Evolutionary conservation across 64 coral and sea anemone species (phyloP).

Genomic region (Pocillopora verrucosa): DNA sequence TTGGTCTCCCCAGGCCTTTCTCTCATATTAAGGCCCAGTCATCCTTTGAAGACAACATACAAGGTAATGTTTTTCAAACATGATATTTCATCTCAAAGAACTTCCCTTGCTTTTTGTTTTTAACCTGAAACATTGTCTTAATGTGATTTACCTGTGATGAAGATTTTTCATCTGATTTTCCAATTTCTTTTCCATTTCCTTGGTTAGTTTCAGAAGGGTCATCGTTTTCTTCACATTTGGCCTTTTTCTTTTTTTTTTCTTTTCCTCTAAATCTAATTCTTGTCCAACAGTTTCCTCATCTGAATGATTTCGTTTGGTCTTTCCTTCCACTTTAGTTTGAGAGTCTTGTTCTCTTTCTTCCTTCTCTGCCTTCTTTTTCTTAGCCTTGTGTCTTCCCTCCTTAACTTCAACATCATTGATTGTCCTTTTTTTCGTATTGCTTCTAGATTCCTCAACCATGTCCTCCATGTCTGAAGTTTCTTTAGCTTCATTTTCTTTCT

Average conservation of each 20-base stretch:
- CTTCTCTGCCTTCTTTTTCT: not conserved
- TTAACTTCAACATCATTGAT: not conserved
- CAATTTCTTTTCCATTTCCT: not conserved
- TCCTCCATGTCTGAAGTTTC: not conserved
- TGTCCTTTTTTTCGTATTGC: slow-evolving; percentile 35
- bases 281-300: not conserved
- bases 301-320: not conserved
- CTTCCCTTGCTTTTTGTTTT: too few relatives aligned
- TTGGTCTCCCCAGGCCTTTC: too few relatives aligned
- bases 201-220: not conserved
- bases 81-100: too few relatives aligned
- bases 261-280: not conserved
- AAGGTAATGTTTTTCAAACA: too few relatives aligned
- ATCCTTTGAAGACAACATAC: too few relatives aligned
- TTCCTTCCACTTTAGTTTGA: not conserved
- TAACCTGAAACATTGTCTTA: too few relatives aligned
- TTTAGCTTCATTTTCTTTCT: not conserved
- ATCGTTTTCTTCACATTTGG: not conserved
- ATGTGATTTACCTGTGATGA: not conserved
- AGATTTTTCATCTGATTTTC: not conserved
- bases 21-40: too few relatives aligned
- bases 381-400: not conserved
- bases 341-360: not conserved
- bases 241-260: not conserved
- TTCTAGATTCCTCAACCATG: not conserved